Percentiles rank a stretch among this genome's conserved stretches.
These are phyloP conservation scores for Pachycephus smyrnensis DNA, from an alignment of 2,888 invertebrate genomes.

Conservation along the genomic window DNA sequence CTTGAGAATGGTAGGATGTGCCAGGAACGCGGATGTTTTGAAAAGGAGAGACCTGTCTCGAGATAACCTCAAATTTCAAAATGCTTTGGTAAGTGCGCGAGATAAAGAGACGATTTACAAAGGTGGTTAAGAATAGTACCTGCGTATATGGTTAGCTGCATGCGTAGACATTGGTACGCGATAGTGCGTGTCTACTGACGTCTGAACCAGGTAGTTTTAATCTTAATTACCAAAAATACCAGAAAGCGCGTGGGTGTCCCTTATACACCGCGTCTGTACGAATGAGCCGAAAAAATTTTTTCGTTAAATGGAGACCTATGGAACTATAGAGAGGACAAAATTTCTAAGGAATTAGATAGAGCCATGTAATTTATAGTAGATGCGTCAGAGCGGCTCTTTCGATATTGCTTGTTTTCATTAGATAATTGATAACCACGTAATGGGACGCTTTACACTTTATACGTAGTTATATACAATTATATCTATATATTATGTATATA, in stretches of 20 bases:
- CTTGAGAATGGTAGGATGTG: neutral
- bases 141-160: neutral
- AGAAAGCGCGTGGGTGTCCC: slow-evolving; percentile 10
- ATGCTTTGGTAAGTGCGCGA: slow-evolving; percentile 45
- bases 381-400: neutral
- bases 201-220: slow-evolving; percentile 35
- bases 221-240: slow-evolving; percentile 48
- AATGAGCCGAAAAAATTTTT: neutral
- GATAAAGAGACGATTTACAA: slow-evolving; percentile 31
- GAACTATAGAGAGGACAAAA: neutral
- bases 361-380: neutral
- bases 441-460: neutral
- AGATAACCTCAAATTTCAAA: slow-evolving; percentile 45
- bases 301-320: neutral
- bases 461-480: neutral
- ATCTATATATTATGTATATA: neutral
- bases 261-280: neutral
- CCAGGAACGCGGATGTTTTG: slow-evolving; percentile 40
- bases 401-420: neutral
- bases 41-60: slow-evolving; percentile 30
- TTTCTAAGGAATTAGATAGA: neutral
- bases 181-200: slow-evolving; percentile 28
- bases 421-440: neutral
- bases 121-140: neutral
- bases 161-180: slow-evolving; percentile 5